Evolutionary conservation across 2,113 vertebrate genomes (phyloP).

Genomic region (Oncorhynchus clarkii): DNA sequence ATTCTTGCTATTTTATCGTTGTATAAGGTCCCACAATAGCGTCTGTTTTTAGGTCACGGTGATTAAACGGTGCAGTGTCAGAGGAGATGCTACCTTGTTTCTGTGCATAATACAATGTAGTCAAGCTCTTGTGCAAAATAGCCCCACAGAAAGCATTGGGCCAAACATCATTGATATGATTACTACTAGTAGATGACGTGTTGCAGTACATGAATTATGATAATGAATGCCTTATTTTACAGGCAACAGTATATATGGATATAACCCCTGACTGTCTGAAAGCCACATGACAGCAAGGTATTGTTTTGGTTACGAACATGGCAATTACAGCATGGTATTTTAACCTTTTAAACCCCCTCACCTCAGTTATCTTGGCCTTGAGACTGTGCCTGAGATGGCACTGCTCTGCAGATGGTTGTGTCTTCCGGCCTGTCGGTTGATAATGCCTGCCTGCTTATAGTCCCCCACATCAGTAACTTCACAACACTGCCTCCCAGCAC

Average conservation of each 20-base stretch:
- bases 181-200: background rate
- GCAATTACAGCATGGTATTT: background rate
- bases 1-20: constrained; percentile 26
- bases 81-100: constrained; percentile 14
- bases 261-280: too few species aligned
- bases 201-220: background rate
- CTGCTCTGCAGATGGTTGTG: constrained; percentile 16
- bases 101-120: background rate
- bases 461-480: background rate
- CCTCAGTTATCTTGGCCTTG: constrained; percentile 8
- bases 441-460: background rate
- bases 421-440: constrained; percentile 2
- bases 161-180: background rate
- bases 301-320: background rate
- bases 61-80: constrained; percentile 36
- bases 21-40: constrained; percentile 36
- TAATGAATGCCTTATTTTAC: background rate
- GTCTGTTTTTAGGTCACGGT: constrained; percentile 48
- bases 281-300: background rate
- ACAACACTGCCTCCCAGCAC: constrained; percentile 22
- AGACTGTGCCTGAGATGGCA: constrained; percentile 5
- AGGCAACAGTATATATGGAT: background rate
- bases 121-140: background rate
- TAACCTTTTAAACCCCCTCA: background rate
- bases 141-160: background rate